Conservation (phyloP, 1,140 invertebrate species). For the Helicoverpa armigera region DNA sequence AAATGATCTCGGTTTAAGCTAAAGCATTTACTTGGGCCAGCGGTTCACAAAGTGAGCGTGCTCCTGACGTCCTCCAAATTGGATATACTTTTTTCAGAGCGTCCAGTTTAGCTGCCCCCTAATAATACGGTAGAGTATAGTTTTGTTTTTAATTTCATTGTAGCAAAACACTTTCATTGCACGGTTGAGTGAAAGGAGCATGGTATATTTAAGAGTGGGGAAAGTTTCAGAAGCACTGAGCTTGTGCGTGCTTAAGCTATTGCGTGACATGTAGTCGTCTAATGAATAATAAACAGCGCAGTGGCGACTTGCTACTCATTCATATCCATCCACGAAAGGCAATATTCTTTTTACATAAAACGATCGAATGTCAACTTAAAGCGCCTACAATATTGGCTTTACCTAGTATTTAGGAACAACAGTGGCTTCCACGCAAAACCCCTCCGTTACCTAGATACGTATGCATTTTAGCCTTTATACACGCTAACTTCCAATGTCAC, state of each 20-base stretch:
- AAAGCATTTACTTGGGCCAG: slow-evolving; percentile 66
- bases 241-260: slow-evolving; percentile 80
- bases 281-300: slow-evolving; percentile 85
- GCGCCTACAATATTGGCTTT: slow-evolving; percentile 69
- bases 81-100: slow-evolving; percentile 53
- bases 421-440: slow-evolving; percentile 33
- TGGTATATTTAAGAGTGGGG: slow-evolving; percentile 63
- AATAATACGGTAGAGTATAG: slow-evolving; percentile 6
- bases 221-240: slow-evolving; percentile 80
- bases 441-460: slow-evolving; percentile 59
- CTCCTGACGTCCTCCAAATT: slow-evolving; percentile 56
- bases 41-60: slow-evolving; percentile 68
- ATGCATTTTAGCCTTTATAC: slow-evolving; percentile 49
- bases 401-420: slow-evolving; percentile 56
- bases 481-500: slow-evolving; percentile 59
- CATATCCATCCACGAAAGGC: slow-evolving; percentile 80
- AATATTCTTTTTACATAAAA: slow-evolving; percentile 79
- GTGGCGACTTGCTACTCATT: slow-evolving; percentile 82
- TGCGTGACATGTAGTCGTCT: slow-evolving; percentile 83
- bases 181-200: slow-evolving; percentile 56
- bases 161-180: slow-evolving; percentile 40
- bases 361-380: slow-evolving; percentile 74
- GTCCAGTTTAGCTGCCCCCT: slow-evolving; percentile 25
- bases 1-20: slow-evolving; percentile 70
- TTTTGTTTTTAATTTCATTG: slow-evolving; percentile 40